Base-by-base conservation (phyloP, 2,113 vertebrate species). In the Datnioides undecimradiatus region DNA sequence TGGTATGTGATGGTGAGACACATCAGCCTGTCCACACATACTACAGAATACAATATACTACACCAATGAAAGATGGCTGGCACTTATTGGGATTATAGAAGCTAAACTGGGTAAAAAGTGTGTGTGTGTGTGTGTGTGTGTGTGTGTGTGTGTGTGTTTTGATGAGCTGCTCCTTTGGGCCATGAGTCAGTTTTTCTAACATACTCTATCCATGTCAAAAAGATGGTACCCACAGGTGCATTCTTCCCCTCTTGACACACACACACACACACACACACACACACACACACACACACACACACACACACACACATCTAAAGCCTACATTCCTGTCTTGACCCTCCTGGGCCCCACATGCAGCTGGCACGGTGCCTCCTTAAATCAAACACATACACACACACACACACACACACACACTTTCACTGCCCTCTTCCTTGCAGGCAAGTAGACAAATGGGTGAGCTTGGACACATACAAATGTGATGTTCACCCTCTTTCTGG, bases 11-110 rank as follows among this genome's bases (percentile, higher is more conserved):
- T 25, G 55, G 57, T 48, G 40, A 52, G 51, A 74, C 49, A 41
- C 0, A 5, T 19, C 54, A 46, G 58, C 65, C 66, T 58, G 52
- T 54, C 40, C 40, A 14, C 72, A 36, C 58, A 23, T 59, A 40
- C 60, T 75, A 40, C 6, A 60, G 46, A 41, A 23, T 8, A 5
- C 27, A 73, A 33, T 54, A 64, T 72, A 55, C 52, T 21, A 31
- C 49, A 31, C 19, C 68, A 45, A 2, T 84, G 77, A 87, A 81
- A 86, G 69, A 80, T 45, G 41, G 46, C 74, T 78, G 72, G 14
- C 73, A 70, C 67, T 55, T 75, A 40, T 31, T 34, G 60, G 76
- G 57, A 75, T 73, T 67, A 78, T 13, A 72, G 65, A 51, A 62
- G 64, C 54, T 33, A 16, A 48, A 12, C 4, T 23, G 16, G 33